Conservation (phyloP, 64 coral and sea anemone genomes). For the Trachythela sp. region DNA sequence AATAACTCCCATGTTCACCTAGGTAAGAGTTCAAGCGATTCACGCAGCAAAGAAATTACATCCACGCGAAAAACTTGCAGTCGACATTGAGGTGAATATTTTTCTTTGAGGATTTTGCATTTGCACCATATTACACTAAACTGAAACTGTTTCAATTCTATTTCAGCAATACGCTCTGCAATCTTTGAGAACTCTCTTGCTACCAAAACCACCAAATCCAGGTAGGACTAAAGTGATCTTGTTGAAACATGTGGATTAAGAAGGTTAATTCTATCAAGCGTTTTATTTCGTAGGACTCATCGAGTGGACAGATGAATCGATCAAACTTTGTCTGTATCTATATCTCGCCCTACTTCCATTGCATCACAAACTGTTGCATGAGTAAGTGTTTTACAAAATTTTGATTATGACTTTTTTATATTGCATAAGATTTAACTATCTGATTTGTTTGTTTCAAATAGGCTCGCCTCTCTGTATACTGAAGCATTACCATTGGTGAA, state of each 20-base stretch:
- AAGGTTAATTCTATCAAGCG: not conserved
- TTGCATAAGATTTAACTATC: not conserved
- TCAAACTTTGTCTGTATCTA: conserved; percentile 90
- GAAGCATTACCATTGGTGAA: conserved; percentile 92
- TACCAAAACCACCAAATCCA: conserved; percentile 48
- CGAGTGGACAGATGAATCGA: conserved; percentile 93
- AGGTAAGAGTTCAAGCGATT: conserved; percentile 70
- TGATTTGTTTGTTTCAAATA: not conserved
- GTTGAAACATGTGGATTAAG: not conserved
- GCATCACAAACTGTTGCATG: conserved; percentile 94
- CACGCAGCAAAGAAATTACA: conserved; percentile 92
- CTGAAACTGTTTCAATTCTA: not conserved
- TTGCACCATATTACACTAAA: not conserved
- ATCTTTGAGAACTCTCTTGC: conserved; percentile 65
- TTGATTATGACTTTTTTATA: not conserved
- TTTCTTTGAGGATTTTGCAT: not conserved
- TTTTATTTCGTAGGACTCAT: conserved; percentile 20
- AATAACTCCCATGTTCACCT: not conserved
- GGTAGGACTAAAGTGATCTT: conserved; percentile 41
- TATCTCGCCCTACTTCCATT: conserved; percentile 84
- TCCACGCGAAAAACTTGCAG: conserved; percentile 57
- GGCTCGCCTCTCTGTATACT: conserved; percentile 90
- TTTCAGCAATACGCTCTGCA: conserved; percentile 63
- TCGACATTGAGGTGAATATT: conserved; percentile 75
- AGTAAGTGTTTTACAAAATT: conserved; percentile 43